Evolutionary conservation across 2,113 vertebrate species (phyloP).

Genomic region (Amblyopsis rosae): DNA sequence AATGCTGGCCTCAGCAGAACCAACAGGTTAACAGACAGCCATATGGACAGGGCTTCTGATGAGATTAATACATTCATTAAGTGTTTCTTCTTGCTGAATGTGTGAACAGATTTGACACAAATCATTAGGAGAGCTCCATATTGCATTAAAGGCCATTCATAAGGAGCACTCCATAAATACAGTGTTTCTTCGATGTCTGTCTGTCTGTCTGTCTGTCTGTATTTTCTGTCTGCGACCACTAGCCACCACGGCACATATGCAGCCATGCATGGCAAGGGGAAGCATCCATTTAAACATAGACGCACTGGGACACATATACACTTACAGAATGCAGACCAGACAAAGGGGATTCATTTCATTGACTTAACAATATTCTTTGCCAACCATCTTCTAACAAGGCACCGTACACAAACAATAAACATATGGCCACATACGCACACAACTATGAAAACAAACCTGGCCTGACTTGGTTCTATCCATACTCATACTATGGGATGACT

Average conservation of each 20-base stretch:
- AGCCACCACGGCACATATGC: neutral
- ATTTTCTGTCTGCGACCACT: constrained; percentile 18
- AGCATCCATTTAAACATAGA: constrained; percentile 26
- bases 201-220: constrained; percentile 21
- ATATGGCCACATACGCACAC: constrained; percentile 1
- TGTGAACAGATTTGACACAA: neutral
- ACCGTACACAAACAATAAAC: too few relatives aligned
- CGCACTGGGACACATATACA: constrained; percentile 11
- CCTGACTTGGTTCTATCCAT: neutral
- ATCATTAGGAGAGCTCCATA: neutral
- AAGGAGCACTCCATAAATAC: constrained; percentile 17
- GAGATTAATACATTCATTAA: constrained; percentile 50
- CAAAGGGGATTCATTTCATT: constrained; percentile 12
- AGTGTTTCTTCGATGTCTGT: constrained; percentile 12
- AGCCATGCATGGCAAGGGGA: neutral
- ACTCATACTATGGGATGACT: neutral
- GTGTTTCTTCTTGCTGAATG: constrained; percentile 31
- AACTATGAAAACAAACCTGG: neutral
- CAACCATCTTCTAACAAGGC: neutral
- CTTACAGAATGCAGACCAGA: constrained; percentile 13
- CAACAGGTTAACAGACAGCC: constrained; percentile 28
- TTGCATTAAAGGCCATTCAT: constrained; percentile 26
- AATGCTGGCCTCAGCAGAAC: constrained; percentile 44
- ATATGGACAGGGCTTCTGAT: constrained; percentile 26
- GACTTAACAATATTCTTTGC: neutral